Percentiles rank a stretch among this genome's conserved stretches.
Evolutionary conservation across 1,140 invertebrate species (phyloP).

Genomic region (Psix sp.): DNA sequence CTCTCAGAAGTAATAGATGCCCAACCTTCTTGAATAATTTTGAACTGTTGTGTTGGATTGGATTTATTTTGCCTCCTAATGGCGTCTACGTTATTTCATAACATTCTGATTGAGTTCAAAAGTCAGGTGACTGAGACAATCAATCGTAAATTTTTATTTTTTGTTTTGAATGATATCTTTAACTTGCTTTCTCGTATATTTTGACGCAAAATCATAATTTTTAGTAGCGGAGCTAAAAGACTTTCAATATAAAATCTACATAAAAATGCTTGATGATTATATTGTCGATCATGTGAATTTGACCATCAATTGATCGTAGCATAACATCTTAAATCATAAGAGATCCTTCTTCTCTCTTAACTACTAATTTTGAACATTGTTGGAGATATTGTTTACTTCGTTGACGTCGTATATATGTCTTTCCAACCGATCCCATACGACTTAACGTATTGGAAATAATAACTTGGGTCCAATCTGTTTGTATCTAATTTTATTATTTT

Average conservation of each 20-base stretch:
- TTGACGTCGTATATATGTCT: constrained; percentile 16
- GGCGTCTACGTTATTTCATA: no score
- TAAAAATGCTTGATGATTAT: constrained; percentile 21
- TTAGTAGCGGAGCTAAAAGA: constrained; percentile 46
- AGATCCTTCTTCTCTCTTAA: constrained; percentile 36
- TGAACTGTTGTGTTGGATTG: no score
- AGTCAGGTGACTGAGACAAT: no score
- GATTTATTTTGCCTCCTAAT: no score
- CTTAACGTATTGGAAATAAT: constrained; percentile 48
- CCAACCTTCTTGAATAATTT: no score
- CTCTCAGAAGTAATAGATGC: no score
- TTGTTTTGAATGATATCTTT: no score
- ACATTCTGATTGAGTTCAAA: no score
- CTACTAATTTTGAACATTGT: constrained; percentile 45
- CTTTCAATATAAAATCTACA: constrained; percentile 48
- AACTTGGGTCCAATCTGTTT: constrained; percentile 24
- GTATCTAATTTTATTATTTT: constrained; percentile 26
- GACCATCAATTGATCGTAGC: constrained; percentile 54
- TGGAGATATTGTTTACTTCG: constrained; percentile 26
- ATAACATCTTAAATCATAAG: constrained; percentile 59
- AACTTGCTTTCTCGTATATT: no score
- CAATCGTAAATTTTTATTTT: no score
- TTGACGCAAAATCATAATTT: background rate
- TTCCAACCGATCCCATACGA: constrained; percentile 31
- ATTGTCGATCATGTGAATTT: constrained; percentile 58